Base-by-base conservation (phyloP, 2,888 invertebrate genomes). In the Pegoplata infirma region DNA sequence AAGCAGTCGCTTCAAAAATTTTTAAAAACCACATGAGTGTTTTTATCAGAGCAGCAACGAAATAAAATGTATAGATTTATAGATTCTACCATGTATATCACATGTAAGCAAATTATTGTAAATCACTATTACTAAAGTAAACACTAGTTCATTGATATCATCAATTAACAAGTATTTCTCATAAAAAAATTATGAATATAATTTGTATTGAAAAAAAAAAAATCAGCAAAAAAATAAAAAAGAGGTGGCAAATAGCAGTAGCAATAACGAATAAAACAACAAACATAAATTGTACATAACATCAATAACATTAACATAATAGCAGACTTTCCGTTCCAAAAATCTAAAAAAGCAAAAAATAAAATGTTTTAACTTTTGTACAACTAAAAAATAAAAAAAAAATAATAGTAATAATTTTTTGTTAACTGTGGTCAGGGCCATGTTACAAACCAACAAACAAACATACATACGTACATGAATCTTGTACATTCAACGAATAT, bases 341-440 rank as follows among this genome's bases (percentile, higher is more conserved):
- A 53, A 44, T 64, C 23, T 10, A 21, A 51, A 40, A 44, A 64
- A 61, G 59, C 44, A 49, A 56, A 71, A 58, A 66, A 47, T 58
- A 53, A 56, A 56, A 63, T 51, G 40, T 19, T 44, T 68, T 64
- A 23, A 8, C 25, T 53, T 19, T 76, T 49, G 58, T 61, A 82
- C 80, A 81, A 80, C 61, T 56, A 58, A 51, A 64, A 76, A 49
- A 74, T 25, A 46, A 59, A 25, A 58, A 63, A 59, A 28, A 66
- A 55, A 78, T 66, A 74, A 75, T 67, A 61, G 64, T 71, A 75
- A 79, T 79, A 79, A 75, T 75, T 79, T 71, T 25, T 61, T 72
- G 75, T 75, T 79, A 75, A 58, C 79, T 75, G 66, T 79, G 79
- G 79, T 79, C 79, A 79, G 79, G 79, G 79, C 71, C 79, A 79